phyloP scores from a whole-genome alignment of 2,888 invertebrate species.

The Mythimna loreyi region DNA sequence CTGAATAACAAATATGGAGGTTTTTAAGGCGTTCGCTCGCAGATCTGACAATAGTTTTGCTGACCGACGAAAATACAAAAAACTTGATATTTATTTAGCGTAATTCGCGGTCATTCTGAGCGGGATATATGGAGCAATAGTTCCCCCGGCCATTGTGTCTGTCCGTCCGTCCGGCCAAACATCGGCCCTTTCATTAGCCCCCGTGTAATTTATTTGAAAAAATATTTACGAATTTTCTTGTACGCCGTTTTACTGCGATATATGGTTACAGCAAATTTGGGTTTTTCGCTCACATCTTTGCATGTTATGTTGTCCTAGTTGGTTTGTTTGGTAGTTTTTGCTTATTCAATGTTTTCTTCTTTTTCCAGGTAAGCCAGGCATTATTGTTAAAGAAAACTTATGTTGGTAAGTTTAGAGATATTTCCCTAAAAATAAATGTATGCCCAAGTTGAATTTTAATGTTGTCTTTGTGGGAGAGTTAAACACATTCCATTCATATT shows the following conservation, averaged over 20 bases:
- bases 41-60: constrained; percentile 61
- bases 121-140: constrained; percentile 77
- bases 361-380: constrained; percentile 79
- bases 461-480: constrained; percentile 3
- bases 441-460: neutral
- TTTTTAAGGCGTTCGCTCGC: constrained; percentile 49
- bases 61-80: constrained; percentile 65
- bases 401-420: constrained; percentile 50
- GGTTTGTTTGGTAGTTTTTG: constrained; percentile 46
- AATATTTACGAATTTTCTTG: constrained; percentile 69
- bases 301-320: constrained; percentile 65
- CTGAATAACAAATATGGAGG: constrained; percentile 54
- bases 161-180: constrained; percentile 61
- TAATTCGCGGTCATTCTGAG: constrained; percentile 77
- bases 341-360: constrained; percentile 49
- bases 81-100: constrained; percentile 73
- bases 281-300: constrained; percentile 61
- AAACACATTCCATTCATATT: constrained; percentile 22
- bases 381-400: constrained; percentile 40
- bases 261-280: constrained; percentile 55
- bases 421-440: neutral
- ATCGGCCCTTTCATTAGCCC: constrained; percentile 74
- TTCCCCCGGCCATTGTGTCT: constrained; percentile 59
- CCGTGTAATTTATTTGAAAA: constrained; percentile 74
- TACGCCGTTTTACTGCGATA: constrained; percentile 59